Evolutionary conservation across 2,888 invertebrate species (phyloP).

Genomic region (Octonoba sinensis): DNA sequence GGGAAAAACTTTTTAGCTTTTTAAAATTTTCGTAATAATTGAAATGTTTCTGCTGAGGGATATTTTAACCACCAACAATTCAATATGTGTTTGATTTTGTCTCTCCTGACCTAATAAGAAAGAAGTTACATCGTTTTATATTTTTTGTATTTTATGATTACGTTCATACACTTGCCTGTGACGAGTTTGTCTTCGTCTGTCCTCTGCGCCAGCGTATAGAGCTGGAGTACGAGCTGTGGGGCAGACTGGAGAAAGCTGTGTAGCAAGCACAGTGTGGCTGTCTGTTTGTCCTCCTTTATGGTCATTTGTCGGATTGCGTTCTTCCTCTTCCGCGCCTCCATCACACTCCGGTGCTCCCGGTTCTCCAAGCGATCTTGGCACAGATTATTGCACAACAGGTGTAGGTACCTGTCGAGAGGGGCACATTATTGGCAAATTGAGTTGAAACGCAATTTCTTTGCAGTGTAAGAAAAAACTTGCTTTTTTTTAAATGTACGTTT

Average conservation of each 20-base stretch:
- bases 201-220: constrained; percentile 68
- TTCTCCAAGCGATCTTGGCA: constrained; percentile 37
- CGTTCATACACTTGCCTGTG: constrained; percentile 19
- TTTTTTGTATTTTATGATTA: no score
- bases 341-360: constrained; percentile 37
- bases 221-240: constrained; percentile 69
- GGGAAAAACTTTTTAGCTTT: no score
- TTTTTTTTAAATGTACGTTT: no score
- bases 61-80: no score
- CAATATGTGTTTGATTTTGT: no score
- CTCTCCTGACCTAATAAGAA: no score
- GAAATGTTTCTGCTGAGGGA: no score
- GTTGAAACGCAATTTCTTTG: not conserved
- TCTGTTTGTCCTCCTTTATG: constrained; percentile 68
- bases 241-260: constrained; percentile 69
- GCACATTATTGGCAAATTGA: not conserved
- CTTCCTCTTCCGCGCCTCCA: constrained; percentile 50
- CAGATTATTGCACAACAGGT: constrained; percentile 66
- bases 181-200: constrained; percentile 47
- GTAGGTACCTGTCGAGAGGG: constrained; percentile 66
- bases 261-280: constrained; percentile 68
- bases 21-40: no score
- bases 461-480: no score
- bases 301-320: constrained; percentile 68
- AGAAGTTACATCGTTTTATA: no score